Evolutionary conservation across 1,140 invertebrate genomes (phyloP).

Genomic region (Thaumatotibia leucotreta): DNA sequence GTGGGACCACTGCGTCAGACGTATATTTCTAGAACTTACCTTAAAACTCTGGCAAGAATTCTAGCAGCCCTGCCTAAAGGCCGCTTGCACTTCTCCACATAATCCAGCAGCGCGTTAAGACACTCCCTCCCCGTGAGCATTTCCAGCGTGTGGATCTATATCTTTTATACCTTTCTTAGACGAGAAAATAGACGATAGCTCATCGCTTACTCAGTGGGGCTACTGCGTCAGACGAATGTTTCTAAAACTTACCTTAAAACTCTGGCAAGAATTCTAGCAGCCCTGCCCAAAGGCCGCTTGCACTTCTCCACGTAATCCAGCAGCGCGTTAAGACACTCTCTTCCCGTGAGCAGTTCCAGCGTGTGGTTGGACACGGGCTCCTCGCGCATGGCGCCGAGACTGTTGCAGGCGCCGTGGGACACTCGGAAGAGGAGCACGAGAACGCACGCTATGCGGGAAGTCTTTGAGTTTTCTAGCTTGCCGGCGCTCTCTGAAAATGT

Average conservation of each 20-base stretch:
- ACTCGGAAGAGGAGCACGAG: conserved; percentile 58
- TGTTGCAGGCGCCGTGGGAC: conserved; percentile 46
- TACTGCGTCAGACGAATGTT: too few species aligned
- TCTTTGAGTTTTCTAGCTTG: conserved; percentile 38
- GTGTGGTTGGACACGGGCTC: conserved; percentile 39
- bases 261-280: conserved; percentile 56
- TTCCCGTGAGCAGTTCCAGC: conserved; percentile 46
- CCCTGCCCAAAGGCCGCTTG: conserved; percentile 58
- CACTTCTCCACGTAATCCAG: conserved; percentile 61
- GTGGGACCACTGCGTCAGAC: too few species aligned
- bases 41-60: too few species aligned
- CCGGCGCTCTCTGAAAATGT: conserved; percentile 31
- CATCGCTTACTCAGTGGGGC: too few species aligned
- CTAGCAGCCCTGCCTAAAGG: too few species aligned
- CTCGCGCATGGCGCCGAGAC: conserved; percentile 29
- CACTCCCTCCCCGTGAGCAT: too few species aligned
- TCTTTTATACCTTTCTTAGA: too few species aligned
- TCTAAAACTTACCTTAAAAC: conserved; percentile 63
- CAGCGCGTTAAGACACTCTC: conserved; percentile 55
- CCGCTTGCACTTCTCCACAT: too few species aligned
- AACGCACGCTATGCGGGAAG: conserved; percentile 54
- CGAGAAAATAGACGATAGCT: too few species aligned
- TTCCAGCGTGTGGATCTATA: too few species aligned
- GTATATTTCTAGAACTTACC: too few species aligned
- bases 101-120: too few species aligned